A percentile compares a stretch with the other conserved stretches of the same genome.
phyloP scores from a whole-genome alignment of 1,140 invertebrate genomes.

The Trichoplusia ni region DNA sequence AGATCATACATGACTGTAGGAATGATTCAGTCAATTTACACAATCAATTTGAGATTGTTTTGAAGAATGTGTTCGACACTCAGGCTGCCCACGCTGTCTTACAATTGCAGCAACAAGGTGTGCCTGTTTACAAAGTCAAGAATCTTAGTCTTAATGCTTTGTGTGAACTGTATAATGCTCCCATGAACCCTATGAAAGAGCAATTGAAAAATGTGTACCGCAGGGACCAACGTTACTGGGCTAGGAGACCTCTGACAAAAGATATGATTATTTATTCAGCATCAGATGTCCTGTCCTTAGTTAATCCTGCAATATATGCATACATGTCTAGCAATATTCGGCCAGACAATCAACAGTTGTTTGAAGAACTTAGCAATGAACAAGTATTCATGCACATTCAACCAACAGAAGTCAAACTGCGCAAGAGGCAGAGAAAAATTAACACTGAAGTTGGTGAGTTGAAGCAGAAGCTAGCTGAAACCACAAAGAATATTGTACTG shows the following conservation, averaged over 20 bases:
- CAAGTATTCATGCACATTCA: slow-evolving; percentile 93
- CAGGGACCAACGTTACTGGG: slow-evolving; percentile 95
- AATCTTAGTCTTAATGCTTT: slow-evolving; percentile 94
- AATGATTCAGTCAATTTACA: slow-evolving; percentile 95
- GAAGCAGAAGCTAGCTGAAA: slow-evolving; percentile 89
- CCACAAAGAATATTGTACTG: slow-evolving; percentile 93
- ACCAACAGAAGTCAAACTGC: slow-evolving; percentile 91
- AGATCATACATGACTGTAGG: slow-evolving; percentile 97
- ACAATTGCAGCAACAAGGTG: slow-evolving; percentile 94
- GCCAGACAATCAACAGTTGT: slow-evolving; percentile 86
- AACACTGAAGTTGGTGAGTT: slow-evolving; percentile 95
- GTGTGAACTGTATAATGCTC: slow-evolving; percentile 93
- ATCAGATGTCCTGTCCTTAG: slow-evolving; percentile 92
- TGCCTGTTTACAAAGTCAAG: slow-evolving; percentile 96
- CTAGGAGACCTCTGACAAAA: slow-evolving; percentile 91
- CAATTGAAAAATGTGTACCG: slow-evolving; percentile 93
- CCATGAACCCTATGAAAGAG: slow-evolving; percentile 93
- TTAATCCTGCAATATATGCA: slow-evolving; percentile 91
- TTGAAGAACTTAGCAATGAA: slow-evolving; percentile 93
- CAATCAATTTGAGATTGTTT: slow-evolving; percentile 93
- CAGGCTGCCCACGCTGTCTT: slow-evolving; percentile 96
- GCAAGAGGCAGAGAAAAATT: slow-evolving; percentile 93
- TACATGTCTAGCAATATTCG: slow-evolving; percentile 88
- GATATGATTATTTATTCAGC: slow-evolving; percentile 97
- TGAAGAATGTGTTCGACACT: slow-evolving; percentile 97